Evolutionary conservation across 2,888 invertebrate species (phyloP).

Genomic region (Phrixothrix hirtus): DNA sequence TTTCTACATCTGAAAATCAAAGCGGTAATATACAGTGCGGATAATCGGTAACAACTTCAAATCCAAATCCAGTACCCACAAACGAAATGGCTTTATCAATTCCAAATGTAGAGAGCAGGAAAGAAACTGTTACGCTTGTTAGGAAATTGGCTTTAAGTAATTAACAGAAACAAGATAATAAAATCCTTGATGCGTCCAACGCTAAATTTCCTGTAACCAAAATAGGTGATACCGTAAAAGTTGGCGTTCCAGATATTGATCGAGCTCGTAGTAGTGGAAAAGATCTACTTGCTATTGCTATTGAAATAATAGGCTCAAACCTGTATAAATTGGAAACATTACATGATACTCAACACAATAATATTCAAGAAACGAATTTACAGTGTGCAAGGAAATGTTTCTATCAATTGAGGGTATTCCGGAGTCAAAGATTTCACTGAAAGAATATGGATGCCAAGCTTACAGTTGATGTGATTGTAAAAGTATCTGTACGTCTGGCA

Average conservation of each 20-base stretch:
- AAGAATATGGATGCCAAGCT: not conserved
- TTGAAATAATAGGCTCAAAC: too few relatives aligned
- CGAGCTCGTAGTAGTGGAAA: constrained; percentile 1
- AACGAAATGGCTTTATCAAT: constrained; percentile 1
- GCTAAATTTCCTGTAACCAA: not conserved
- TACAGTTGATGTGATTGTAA: constrained; percentile 2
- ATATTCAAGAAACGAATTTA: too few relatives aligned
- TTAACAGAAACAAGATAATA: not conserved
- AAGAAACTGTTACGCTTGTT: constrained; percentile 2
- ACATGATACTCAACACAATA: constrained; percentile 2
- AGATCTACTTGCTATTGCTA: constrained; percentile 1
- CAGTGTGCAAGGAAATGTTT: constrained; percentile 4
- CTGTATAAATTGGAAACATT: not conserved
- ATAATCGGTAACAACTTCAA: not conserved
- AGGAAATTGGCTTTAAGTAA: constrained; percentile 5
- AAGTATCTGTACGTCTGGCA: not conserved
- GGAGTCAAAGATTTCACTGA: too few relatives aligned
- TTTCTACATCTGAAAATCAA: too few relatives aligned
- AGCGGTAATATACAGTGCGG: not conserved
- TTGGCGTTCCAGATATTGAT: constrained; percentile 5
- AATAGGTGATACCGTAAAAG: constrained; percentile 4
- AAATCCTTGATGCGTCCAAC: constrained; percentile 3
- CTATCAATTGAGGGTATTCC: constrained; percentile 1
- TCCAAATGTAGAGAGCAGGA: not conserved
- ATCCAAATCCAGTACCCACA: constrained; percentile 3